A percentile compares a stretch with the other conserved stretches of the same genome.
Evolutionary conservation across 2,113 vertebrate species (phyloP).

Genomic region (Toxostoma redivivum): DNA sequence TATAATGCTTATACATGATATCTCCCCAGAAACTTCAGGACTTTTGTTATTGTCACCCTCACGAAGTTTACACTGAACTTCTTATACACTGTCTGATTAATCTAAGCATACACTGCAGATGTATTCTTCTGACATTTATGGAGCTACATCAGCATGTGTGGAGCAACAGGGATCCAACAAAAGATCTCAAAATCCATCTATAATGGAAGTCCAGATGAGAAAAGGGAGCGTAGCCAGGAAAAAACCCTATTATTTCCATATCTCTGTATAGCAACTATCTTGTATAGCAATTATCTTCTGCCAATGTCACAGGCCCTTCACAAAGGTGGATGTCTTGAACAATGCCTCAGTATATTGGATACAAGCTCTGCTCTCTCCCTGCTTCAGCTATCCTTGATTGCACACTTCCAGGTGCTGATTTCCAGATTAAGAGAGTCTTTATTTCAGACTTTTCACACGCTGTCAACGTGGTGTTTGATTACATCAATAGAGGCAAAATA

Average conservation of each 20-base stretch:
- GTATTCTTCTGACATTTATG: background rate
- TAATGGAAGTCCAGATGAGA: background rate
- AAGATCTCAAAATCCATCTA: background rate
- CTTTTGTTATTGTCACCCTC: background rate
- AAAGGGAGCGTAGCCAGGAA: background rate
- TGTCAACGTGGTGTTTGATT: conserved; percentile 41
- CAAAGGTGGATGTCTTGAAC: conserved; percentile 10
- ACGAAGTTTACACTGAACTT: background rate
- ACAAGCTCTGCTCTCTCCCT: background rate
- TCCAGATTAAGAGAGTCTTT: conserved; percentile 52
- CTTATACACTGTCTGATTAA: background rate
- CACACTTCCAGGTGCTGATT: conserved; percentile 56
- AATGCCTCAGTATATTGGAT: conserved; percentile 11
- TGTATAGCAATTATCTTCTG: background rate
- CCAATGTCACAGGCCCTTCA: background rate
- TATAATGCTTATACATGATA: background rate
- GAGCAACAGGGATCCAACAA: background rate
- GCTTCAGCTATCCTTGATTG: background rate
- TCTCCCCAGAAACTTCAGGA: background rate
- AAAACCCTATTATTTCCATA: background rate
- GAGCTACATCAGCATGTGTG: background rate
- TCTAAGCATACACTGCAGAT: background rate
- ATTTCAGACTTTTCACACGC: conserved; percentile 49
- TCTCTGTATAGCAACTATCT: background rate
- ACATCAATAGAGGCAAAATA: conserved; percentile 38